Percentiles rank a stretch among this genome's conserved stretches.
phyloP scores from a whole-genome alignment of 2,888 invertebrate species.

The Rhingia rostrata region DNA sequence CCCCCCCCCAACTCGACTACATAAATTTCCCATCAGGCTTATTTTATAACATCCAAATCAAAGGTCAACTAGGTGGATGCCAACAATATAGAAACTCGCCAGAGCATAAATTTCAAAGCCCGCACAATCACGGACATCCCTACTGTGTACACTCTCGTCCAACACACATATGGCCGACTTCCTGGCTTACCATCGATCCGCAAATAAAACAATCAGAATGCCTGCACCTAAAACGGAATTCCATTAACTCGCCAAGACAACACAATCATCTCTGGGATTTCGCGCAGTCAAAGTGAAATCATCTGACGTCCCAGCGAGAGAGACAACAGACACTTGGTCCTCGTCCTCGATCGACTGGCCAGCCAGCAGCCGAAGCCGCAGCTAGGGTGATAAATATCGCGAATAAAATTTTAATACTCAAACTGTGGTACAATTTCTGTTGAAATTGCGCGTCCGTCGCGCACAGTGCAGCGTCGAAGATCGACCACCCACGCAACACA shows the following conservation, averaged over 20 bases:
- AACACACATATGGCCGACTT: conserved; percentile 54
- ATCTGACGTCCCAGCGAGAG: conserved; percentile 18
- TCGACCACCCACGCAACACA: conserved; percentile 73
- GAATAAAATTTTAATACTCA: conserved; percentile 75
- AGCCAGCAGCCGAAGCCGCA: neutral
- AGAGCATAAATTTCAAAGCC: conserved; percentile 42
- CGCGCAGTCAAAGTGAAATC: conserved; percentile 67
- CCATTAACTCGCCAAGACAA: conserved; percentile 69
- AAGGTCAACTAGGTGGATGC: conserved; percentile 52
- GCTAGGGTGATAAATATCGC: conserved; percentile 70
- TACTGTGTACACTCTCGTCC: conserved; percentile 3
- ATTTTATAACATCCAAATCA: conserved; percentile 23
- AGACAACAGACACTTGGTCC: conserved; percentile 42
- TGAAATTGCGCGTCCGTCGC: conserved; percentile 69
- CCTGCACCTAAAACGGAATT: conserved; percentile 73
- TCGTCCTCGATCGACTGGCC: conserved; percentile 12
- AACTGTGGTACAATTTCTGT: conserved; percentile 73
- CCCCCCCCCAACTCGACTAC: neutral
- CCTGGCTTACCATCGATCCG: conserved; percentile 65
- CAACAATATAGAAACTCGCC: conserved; percentile 17
- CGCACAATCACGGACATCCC: conserved; percentile 44
- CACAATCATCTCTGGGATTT: conserved; percentile 71
- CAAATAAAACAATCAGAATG: conserved; percentile 70
- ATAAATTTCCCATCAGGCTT: conserved; percentile 16
- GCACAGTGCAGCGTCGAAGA: conserved; percentile 54